These are phyloP conservation scores for Drosophila varians DNA, from an alignment of 1,140 invertebrate genomes.

Conservation along the genomic window DNA sequence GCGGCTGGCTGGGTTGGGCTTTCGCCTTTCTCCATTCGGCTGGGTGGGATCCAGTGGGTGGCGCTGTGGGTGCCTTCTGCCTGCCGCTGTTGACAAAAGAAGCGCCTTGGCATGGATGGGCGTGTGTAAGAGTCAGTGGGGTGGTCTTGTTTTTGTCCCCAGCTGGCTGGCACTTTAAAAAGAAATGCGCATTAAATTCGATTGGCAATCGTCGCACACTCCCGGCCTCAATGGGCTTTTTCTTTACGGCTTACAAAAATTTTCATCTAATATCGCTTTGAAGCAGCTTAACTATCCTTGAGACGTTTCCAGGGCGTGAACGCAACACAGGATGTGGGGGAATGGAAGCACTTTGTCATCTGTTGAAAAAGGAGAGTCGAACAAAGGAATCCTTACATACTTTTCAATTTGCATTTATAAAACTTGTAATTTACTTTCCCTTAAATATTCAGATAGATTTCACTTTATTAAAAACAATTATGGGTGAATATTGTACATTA, in stretches of 20 bases:
- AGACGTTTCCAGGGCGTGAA: constrained; percentile 10
- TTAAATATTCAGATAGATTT: not conserved
- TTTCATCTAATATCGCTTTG: constrained; percentile 60
- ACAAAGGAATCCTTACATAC: not conserved
- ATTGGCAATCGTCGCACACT: constrained; percentile 51
- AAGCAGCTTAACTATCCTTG: constrained; percentile 44
- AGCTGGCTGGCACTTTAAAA: constrained; percentile 58
- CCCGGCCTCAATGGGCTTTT: constrained; percentile 38
- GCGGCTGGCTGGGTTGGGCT: constrained; percentile 66
- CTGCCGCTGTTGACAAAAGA: constrained; percentile 30
- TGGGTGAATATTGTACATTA: not conserved
- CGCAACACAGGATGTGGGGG: not conserved
- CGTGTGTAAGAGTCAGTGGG: not conserved
- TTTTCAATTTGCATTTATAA: not conserved
- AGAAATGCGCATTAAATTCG: constrained; percentile 60
- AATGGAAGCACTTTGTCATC: not conserved
- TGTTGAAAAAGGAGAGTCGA: constrained; percentile 10
- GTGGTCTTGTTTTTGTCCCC: constrained; percentile 15
- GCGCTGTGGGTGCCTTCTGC: not conserved
- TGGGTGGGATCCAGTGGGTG: constrained; percentile 3
- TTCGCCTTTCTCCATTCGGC: constrained; percentile 3
- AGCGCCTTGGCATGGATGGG: constrained; percentile 4
- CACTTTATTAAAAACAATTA: not conserved
- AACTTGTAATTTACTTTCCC: not conserved
- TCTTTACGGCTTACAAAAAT: constrained; percentile 61